Percentiles rank a stretch among this genome's conserved stretches.
Conservation (phyloP, 2,797 vertebrate species). For the Atherinosoma microstoma region DNA sequence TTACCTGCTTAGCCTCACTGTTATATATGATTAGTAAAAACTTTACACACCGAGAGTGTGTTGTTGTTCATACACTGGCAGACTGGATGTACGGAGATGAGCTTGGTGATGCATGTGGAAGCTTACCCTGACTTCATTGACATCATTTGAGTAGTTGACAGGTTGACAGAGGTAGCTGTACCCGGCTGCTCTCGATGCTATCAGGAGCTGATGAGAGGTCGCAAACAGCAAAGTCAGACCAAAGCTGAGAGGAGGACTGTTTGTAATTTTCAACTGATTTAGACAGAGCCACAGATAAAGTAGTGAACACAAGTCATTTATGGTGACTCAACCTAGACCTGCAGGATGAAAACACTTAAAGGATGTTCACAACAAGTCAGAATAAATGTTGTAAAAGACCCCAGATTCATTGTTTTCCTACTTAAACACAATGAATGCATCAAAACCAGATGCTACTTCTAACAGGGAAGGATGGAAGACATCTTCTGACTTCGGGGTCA, state of each 20-base stretch:
- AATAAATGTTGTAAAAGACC: not conserved
- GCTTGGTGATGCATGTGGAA: not conserved
- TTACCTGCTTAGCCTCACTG: not conserved
- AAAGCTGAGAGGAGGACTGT: not conserved
- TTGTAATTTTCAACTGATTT: not conserved
- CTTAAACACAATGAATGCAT: not conserved
- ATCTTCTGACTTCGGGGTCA: not conserved
- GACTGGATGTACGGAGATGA: not conserved
- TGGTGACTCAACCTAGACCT: not conserved
- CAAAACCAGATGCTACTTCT: not conserved
- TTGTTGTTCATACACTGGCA: not conserved
- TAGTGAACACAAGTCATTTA: not conserved
- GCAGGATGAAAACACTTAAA: not conserved
- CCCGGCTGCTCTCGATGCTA: conserved; percentile 92
- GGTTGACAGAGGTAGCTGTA: conserved; percentile 98
- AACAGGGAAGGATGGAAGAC: not conserved
- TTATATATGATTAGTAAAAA: not conserved
- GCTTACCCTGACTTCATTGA: conserved; percentile 98
- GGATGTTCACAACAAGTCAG: not conserved
- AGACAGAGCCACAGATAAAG: not conserved
- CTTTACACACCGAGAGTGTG: not conserved
- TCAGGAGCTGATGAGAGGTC: conserved; percentile 85
- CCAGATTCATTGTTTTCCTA: not conserved
- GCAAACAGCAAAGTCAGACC: conserved; percentile 29
- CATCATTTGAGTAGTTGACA: conserved; percentile 94